Conservation (phyloP, 2,888 invertebrate species). For the Pomacea canaliculata region DNA sequence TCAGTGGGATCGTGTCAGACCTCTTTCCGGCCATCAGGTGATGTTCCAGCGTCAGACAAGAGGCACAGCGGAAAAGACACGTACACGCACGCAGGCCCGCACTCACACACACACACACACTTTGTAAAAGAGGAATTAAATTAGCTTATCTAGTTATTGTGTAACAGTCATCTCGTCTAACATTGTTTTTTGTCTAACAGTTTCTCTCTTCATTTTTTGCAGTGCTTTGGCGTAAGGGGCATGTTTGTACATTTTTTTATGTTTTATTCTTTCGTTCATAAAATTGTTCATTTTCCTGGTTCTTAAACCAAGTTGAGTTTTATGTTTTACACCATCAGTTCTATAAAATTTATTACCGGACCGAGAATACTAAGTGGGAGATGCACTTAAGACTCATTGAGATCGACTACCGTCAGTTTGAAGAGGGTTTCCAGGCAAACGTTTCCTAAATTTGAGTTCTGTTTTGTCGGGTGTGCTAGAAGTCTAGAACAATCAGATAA, state of each 20-base stretch:
- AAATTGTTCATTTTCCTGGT: not conserved
- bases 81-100: not conserved
- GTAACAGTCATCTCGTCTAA: no score
- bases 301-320: no score
- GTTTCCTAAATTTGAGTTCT: no score
- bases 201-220: not conserved
- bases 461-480: no score
- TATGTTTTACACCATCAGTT: no score
- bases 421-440: no score
- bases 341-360: no score
- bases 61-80: not conserved
- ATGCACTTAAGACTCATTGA: no score
- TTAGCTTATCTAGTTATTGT: not conserved
- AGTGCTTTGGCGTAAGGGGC: constrained; percentile 15
- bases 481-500: no score
- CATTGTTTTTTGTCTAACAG: no score
- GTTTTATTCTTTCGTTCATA: not conserved
- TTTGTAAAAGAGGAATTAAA: not conserved
- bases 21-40: constrained; percentile 80
- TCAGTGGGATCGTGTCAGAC: constrained; percentile 85
- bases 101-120: not conserved
- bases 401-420: no score
- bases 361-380: no score
- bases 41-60: constrained; percentile 29
- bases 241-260: not conserved